Evolutionary conservation across 2,113 vertebrate genomes (phyloP).

Genomic region (Lophius piscatorius): DNA sequence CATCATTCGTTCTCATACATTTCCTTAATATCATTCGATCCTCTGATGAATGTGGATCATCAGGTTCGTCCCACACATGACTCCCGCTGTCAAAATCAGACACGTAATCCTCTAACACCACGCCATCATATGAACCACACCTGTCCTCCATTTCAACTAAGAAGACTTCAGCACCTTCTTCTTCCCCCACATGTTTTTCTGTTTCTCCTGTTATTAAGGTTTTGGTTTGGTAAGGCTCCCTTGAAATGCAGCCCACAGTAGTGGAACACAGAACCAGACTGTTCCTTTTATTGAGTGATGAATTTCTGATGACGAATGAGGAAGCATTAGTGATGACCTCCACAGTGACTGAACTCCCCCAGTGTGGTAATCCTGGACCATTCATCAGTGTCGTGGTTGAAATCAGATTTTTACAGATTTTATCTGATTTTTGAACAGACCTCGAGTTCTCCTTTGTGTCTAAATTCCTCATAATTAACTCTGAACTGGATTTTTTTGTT

Average conservation of each 20-base stretch:
- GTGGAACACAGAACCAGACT: conserved; percentile 83
- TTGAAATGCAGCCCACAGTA: conserved; percentile 77
- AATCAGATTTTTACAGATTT: conserved; percentile 53
- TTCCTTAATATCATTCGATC: neutral
- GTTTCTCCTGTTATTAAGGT: conserved; percentile 65
- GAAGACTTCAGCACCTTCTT: conserved; percentile 65
- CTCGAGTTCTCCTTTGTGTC: neutral
- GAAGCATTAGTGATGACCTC: neutral
- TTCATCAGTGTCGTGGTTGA: conserved; percentile 65
- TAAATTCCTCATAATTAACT: neutral
- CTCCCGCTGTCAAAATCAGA: conserved; percentile 22
- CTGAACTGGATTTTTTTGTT: conserved; percentile 2
- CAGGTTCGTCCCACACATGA: conserved; percentile 9
- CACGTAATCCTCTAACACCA: conserved; percentile 51
- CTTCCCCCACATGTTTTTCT: conserved; percentile 71
- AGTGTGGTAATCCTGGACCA: conserved; percentile 6
- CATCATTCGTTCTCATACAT: neutral
- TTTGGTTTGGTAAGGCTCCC: conserved; percentile 57
- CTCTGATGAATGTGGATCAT: neutral
- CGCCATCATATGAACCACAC: conserved; percentile 72
- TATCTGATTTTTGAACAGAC: neutral
- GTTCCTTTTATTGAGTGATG: neutral
- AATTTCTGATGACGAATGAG: conserved; percentile 25
- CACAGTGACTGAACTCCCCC: conserved; percentile 1
- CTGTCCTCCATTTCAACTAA: conserved; percentile 76